Percentiles rank a stretch among this genome's conserved stretches.
Evolutionary conservation across 2,888 invertebrate species (phyloP).

Genomic region (Boloria euphrosyne): DNA sequence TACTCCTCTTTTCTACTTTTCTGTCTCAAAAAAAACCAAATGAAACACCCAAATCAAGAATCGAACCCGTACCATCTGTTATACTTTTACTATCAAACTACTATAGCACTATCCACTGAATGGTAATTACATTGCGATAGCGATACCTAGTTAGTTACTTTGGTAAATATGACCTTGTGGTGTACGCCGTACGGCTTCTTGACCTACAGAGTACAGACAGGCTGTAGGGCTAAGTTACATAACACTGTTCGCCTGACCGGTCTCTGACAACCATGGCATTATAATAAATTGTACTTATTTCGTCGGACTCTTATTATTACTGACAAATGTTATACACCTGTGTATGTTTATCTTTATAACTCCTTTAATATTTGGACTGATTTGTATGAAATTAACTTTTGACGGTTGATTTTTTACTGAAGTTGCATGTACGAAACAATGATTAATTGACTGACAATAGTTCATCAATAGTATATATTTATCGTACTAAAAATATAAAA

Average conservation of each 20-base stretch:
- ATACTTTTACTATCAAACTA: no score
- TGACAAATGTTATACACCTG: neutral
- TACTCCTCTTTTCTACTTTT: no score
- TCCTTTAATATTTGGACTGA: no score
- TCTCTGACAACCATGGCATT: neutral
- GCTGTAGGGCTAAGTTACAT: neutral
- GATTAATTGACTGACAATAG: no score
- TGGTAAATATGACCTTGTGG: constrained; percentile 5
- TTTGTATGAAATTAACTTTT: no score
- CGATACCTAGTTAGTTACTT: constrained; percentile 5
- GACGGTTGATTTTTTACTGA: no score
- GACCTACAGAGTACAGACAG: constrained; percentile 23
- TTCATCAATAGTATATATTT: no score
- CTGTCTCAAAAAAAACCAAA: neutral
- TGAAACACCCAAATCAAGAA: neutral
- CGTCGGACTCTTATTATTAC: no score
- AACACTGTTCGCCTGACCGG: constrained; percentile 3
- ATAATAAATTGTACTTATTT: no score
- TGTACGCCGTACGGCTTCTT: constrained; percentile 27
- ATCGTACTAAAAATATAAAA: no score
- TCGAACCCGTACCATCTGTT: no score
- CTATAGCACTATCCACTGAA: neutral
- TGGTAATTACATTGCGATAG: constrained; percentile 5
- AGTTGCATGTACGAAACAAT: no score
- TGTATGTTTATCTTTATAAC: neutral